Evolutionary conservation across 2,113 vertebrate genomes (phyloP), one percentile per base, ranked within the genome.

Genomic region (Paralichthys olivaceus): DNA sequence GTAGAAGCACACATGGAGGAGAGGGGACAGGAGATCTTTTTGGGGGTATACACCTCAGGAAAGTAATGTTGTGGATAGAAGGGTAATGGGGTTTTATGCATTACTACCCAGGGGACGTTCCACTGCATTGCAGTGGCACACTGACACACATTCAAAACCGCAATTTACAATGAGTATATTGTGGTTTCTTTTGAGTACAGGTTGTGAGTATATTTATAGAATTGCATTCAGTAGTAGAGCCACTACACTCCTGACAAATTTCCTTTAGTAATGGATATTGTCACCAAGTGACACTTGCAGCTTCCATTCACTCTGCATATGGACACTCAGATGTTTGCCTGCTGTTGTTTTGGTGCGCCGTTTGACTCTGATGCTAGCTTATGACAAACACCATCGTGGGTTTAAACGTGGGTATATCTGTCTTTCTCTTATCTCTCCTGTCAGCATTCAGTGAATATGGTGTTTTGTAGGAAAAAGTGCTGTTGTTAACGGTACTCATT

Each of bases 121-220:
- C 69, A 75, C 88, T 86, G 85, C 85, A 89, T 81, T 84, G 81
- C 84, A 81, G 89, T 84, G 87, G 80, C 60, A 80, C 66, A 88
- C 82, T 88, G 79, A 85, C 85, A 84, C 75, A 84, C 54, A 83
- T 84, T 76, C 58, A 60, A 55, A 65, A 19, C 71, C 51, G 32
- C 58, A 45, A 7, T 57, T 77, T 63, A 63, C 32, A 32, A 0
- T 11, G 19, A 32, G 19, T n/a, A 11, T 73, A 3, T 26, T 15
- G 59, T 15, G 11, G 32, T 13, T 49, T 43, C 17, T 64, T 63
- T 70, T n/a, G 13, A 53, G 20, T 7, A 58, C n/a, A 71, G 23
- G 70, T 67, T 32, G 9, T 1, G 14, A 40, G 54, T 72, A 43
- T 56, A 34, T 58, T 43, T 26, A 20, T 58, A 22, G 22, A 63